A percentile compares a stretch with the other conserved stretches of the same genome.
These are phyloP conservation scores for Liolophura sinensis DNA, from an alignment of 1,140 invertebrate species.

Conservation along the genomic window DNA sequence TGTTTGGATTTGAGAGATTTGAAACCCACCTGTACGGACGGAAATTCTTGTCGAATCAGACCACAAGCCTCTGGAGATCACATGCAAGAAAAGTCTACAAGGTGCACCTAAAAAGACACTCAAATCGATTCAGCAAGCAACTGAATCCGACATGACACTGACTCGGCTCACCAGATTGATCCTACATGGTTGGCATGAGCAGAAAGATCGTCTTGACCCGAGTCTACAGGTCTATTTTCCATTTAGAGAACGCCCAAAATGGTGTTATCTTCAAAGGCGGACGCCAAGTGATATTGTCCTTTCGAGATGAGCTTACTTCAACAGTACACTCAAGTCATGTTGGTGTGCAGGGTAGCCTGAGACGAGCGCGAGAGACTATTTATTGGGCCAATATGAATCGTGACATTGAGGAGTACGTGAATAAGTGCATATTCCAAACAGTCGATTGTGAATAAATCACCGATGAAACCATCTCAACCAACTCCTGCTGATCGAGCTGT, in stretches of 20 bases:
- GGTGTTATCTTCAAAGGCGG: constrained; percentile 15
- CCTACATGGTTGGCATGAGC: constrained; percentile 16
- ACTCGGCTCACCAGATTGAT: constrained; percentile 1
- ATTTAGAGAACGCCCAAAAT: constrained; percentile 8
- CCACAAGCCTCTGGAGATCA: constrained; percentile 22
- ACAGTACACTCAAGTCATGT: too few relatives aligned
- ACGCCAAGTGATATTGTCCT: constrained; percentile 5
- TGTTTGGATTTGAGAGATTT: constrained; percentile 53
- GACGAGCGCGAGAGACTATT: constrained; percentile 51
- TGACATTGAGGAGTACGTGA: too few relatives aligned
- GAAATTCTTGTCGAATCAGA: constrained; percentile 12
- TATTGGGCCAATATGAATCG: too few relatives aligned
- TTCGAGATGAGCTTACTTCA: too few relatives aligned
- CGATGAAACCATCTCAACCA: too few relatives aligned
- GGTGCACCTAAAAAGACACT: constrained; percentile 8
- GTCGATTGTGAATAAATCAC: too few relatives aligned
- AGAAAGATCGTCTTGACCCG: background rate
- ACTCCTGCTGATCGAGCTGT: too few relatives aligned
- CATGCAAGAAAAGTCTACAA: constrained; percentile 17
- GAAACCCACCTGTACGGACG: constrained; percentile 22
- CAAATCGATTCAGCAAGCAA: too few relatives aligned
- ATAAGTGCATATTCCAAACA: too few relatives aligned
- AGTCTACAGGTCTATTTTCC: constrained; percentile 6
- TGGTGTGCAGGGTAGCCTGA: too few relatives aligned
- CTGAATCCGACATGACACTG: too few relatives aligned